A percentile compares a stretch with the other conserved stretches of the same genome.
phyloP scores from a whole-genome alignment of 2,888 invertebrate genomes.

The Pseudococcus jackbeardsleyi region DNA sequence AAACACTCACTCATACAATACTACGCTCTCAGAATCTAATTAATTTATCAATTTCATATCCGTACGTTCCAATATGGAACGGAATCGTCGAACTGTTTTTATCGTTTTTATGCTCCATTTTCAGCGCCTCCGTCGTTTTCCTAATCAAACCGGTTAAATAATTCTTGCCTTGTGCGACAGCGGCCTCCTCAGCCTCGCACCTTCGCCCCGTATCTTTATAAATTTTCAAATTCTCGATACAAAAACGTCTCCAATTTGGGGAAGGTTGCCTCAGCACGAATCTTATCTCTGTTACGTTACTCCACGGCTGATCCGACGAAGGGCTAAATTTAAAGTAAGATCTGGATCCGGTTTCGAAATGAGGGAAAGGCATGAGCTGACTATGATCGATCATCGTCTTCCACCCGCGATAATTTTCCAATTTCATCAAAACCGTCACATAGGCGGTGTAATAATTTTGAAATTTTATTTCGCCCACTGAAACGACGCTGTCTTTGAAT shows the following conservation, averaged over 20 bases:
- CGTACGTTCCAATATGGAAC: conserved; percentile 56
- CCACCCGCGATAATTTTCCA: conserved; percentile 59
- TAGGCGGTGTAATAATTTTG: conserved; percentile 66
- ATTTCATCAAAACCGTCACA: conserved; percentile 60
- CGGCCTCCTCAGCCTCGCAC: background rate
- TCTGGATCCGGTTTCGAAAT: conserved; percentile 65
- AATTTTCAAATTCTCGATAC: conserved; percentile 65
- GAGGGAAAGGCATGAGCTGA: conserved; percentile 66
- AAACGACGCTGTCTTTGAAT: conserved; percentile 41
- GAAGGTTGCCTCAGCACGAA: conserved; percentile 66
- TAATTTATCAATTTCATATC: conserved; percentile 63
- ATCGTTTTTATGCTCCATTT: conserved; percentile 53
- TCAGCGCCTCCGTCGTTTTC: conserved; percentile 55
- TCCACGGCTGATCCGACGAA: conserved; percentile 59
- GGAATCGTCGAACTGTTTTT: conserved; percentile 49
- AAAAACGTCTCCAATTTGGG: conserved; percentile 65
- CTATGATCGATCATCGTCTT: conserved; percentile 61
- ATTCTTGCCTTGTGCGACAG: background rate
- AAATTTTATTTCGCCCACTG: conserved; percentile 65
- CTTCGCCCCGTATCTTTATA: conserved; percentile 56
- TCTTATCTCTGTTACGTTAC: conserved; percentile 66
- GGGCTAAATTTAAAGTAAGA: conserved; percentile 64
- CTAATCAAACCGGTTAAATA: conserved; percentile 55
- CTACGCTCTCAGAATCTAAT: conserved; percentile 43
- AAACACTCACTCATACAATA: background rate